A percentile compares a stretch with the other conserved stretches of the same genome.
These are phyloP conservation scores for Acrossocheilus fasciatus DNA, from an alignment of 2,797 vertebrate genomes.

Conservation along the genomic window DNA sequence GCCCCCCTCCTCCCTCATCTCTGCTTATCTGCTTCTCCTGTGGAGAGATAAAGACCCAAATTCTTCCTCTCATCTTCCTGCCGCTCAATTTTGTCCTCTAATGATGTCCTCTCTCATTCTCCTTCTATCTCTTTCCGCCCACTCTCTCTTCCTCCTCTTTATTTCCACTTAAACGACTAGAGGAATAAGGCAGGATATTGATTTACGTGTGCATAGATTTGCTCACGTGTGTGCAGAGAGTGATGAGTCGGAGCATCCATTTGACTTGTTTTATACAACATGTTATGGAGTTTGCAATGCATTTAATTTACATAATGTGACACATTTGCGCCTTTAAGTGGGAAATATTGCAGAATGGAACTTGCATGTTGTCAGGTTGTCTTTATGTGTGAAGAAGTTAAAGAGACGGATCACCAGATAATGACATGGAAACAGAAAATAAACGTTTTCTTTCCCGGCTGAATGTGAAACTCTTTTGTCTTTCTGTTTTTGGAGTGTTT, in stretches of 20 bases:
- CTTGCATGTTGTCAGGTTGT: background rate
- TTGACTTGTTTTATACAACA: slow-evolving; percentile 19
- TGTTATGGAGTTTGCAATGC: background rate
- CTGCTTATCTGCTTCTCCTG: slow-evolving; percentile 42
- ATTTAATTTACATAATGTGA: slow-evolving; percentile 27
- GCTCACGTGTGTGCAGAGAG: background rate
- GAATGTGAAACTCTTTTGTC: background rate
- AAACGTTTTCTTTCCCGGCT: background rate
- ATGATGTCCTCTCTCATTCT: slow-evolving; percentile 70
- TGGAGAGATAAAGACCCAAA: slow-evolving; percentile 56
- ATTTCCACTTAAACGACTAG: slow-evolving; percentile 35
- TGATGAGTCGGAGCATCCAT: slow-evolving; percentile 11
- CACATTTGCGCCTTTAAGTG: background rate
- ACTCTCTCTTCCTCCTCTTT: slow-evolving; percentile 31
- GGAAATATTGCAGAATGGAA: background rate
- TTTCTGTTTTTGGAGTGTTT: background rate
- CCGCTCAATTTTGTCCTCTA: slow-evolving; percentile 51
- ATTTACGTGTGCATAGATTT: slow-evolving; percentile 28
- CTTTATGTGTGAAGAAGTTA: background rate
- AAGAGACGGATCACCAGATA: background rate
- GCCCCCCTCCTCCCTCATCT: slow-evolving; percentile 35
- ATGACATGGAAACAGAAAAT: background rate
- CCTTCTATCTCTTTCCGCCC: slow-evolving; percentile 27
- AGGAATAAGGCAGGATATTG: slow-evolving; percentile 26
- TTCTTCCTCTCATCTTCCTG: slow-evolving; percentile 49